A percentile compares a stretch with the other conserved stretches of the same genome.
These are phyloP conservation scores for Premnoplex brunnescens DNA, from an alignment of 2,797 vertebrate genomes.

Conservation along the genomic window DNA sequence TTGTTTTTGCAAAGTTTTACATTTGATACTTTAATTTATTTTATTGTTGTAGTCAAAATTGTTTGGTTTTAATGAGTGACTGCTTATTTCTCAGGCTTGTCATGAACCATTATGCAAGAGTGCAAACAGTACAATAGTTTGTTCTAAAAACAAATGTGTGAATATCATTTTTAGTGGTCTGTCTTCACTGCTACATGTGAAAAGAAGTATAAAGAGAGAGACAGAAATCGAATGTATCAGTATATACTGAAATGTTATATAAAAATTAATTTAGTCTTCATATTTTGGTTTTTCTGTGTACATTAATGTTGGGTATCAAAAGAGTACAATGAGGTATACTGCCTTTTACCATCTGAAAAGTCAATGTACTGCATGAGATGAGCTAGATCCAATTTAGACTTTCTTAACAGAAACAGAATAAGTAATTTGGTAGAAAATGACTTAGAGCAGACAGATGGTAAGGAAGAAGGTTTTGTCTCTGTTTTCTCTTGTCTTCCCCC, in stretches of 20 bases:
- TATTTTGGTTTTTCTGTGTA: not conserved
- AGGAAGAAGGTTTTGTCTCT: slow-evolving; percentile 2
- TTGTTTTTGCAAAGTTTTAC: not conserved
- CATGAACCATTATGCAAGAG: not conserved
- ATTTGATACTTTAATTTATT: not conserved
- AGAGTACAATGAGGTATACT: not conserved
- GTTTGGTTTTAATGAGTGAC: not conserved
- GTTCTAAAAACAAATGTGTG: not conserved
- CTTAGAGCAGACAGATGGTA: slow-evolving; percentile 20
- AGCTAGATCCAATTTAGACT: not conserved
- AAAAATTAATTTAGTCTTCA: not conserved
- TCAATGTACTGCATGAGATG: not conserved
- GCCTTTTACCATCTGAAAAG: not conserved
- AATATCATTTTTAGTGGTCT: not conserved
- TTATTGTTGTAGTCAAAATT: not conserved
- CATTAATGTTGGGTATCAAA: not conserved
- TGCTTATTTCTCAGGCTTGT: not conserved
- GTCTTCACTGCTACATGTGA: not conserved
- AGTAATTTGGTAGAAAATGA: slow-evolving; percentile 2
- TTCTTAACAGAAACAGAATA: not conserved
- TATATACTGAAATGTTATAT: not conserved
- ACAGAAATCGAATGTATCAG: not conserved
- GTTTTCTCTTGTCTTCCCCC: not conserved
- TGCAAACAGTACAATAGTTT: not conserved
- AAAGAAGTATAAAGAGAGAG: not conserved